A percentile compares a stretch with the other conserved stretches of the same genome.
Evolutionary conservation across 2,888 invertebrate species (phyloP).

Genomic region (Drosophila lutescens): DNA sequence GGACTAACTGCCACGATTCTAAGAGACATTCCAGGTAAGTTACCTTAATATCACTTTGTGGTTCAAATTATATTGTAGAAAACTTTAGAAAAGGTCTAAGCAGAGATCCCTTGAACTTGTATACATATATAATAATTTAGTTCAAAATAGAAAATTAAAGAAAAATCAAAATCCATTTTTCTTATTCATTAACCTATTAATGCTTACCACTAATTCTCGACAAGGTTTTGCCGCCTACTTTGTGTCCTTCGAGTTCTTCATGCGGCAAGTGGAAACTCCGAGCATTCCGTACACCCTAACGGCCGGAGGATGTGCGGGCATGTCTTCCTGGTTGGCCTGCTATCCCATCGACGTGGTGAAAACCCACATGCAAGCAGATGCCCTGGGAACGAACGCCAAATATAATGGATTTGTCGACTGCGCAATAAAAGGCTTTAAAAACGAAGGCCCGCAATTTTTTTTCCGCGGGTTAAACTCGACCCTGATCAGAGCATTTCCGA

Average conservation of each 20-base stretch:
- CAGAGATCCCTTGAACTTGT: too few relatives aligned
- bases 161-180: too few relatives aligned
- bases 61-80: too few relatives aligned
- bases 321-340: slow-evolving; percentile 92
- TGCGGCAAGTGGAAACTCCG: slow-evolving; percentile 85
- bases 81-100: too few relatives aligned
- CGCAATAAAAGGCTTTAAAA: slow-evolving; percentile 87
- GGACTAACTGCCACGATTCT: slow-evolving; percentile 90
- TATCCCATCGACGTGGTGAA: slow-evolving; percentile 97
- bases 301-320: slow-evolving; percentile 94
- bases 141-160: too few relatives aligned
- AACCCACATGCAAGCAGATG: slow-evolving; percentile 92
- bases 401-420: slow-evolving; percentile 91
- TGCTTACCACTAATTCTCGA: background rate
- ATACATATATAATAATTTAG: too few relatives aligned
- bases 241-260: slow-evolving; percentile 91
- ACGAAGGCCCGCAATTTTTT: slow-evolving; percentile 90
- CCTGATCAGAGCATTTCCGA: slow-evolving; percentile 94
- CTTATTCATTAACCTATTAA: too few relatives aligned
- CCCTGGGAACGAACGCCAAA: slow-evolving; percentile 84
- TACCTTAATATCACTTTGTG: too few relatives aligned
- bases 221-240: slow-evolving; percentile 92
- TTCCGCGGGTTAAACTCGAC: slow-evolving; percentile 91
- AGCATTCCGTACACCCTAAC: slow-evolving; percentile 89
- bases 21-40: slow-evolving; percentile 91